A percentile compares a stretch with the other conserved stretches of the same genome.
Conservation (phyloP, 2,113 vertebrate species). For the Ammospiza nelsoni region DNA sequence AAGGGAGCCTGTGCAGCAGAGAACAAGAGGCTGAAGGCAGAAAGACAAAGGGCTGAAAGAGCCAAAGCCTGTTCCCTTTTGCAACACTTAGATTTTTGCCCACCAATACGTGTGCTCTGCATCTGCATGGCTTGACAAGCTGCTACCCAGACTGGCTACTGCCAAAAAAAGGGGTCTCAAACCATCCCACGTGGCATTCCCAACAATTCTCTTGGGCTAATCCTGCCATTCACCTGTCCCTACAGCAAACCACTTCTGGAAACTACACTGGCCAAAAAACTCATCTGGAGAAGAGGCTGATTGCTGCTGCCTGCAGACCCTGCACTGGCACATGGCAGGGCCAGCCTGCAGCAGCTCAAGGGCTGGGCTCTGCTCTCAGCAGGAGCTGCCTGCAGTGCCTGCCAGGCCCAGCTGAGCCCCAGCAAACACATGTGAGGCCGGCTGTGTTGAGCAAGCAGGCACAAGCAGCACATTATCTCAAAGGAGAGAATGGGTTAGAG, state of each 20-base stretch:
- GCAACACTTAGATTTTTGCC: not conserved
- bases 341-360: not conserved
- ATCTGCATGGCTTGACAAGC: not conserved
- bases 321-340: not conserved
- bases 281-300: not conserved
- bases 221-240: not conserved
- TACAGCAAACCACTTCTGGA: not conserved
- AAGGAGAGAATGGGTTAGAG: not conserved
- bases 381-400: not conserved
- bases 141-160: not conserved
- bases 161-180: not conserved
- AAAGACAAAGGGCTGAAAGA: not conserved
- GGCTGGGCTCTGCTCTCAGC: not conserved
- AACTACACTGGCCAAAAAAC: not conserved
- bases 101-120: rapidly evolving
- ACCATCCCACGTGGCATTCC: not conserved
- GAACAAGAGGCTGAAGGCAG: not conserved
- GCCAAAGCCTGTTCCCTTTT: not conserved
- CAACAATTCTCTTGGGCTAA: not conserved
- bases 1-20: not conserved
- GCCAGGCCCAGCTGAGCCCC: not conserved
- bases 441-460: not conserved
- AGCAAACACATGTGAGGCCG: not conserved
- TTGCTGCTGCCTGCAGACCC: not conserved
- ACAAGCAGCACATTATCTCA: not conserved